These are phyloP conservation scores for Plutella xylostella DNA, from an alignment of 2,888 invertebrate species.

Conservation along the genomic window DNA sequence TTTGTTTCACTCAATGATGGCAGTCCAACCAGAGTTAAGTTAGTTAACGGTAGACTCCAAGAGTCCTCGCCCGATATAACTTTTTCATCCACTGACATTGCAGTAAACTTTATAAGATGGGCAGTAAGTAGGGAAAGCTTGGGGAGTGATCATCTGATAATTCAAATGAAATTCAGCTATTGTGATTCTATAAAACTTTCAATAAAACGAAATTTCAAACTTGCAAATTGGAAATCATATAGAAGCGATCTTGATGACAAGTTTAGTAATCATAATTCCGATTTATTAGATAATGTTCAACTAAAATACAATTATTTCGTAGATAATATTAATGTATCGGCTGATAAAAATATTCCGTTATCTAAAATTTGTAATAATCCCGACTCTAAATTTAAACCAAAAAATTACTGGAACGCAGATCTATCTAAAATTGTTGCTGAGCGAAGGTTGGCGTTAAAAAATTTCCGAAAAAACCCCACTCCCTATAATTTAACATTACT, in stretches of 20 bases:
- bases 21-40: constrained; percentile 12
- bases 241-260: neutral
- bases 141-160: constrained; percentile 17
- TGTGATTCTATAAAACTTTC: neutral
- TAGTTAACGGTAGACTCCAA: constrained; percentile 12
- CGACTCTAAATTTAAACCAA: constrained; percentile 17
- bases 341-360: constrained; percentile 10
- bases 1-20: constrained; percentile 17
- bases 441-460: constrained; percentile 9
- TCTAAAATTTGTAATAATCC: constrained; percentile 16
- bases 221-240: constrained; percentile 2
- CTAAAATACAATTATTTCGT: too few species aligned
- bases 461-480: constrained; percentile 13
- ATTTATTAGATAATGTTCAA: constrained; percentile 2
- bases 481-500: constrained; percentile 7
- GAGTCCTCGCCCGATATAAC: constrained; percentile 17
- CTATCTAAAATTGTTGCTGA: constrained; percentile 10
- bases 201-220: constrained; percentile 9
- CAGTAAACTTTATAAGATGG: constrained; percentile 15
- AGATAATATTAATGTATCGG: constrained; percentile 5
- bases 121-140: constrained; percentile 14
- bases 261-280: neutral
- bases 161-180: constrained; percentile 10
- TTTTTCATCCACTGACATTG: constrained; percentile 14
- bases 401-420: constrained; percentile 20